Evolutionary conservation across 2,888 invertebrate genomes (phyloP), one percentile per base, ranked within the genome.

Genomic region (Phragmatobia fuliginosa): DNA sequence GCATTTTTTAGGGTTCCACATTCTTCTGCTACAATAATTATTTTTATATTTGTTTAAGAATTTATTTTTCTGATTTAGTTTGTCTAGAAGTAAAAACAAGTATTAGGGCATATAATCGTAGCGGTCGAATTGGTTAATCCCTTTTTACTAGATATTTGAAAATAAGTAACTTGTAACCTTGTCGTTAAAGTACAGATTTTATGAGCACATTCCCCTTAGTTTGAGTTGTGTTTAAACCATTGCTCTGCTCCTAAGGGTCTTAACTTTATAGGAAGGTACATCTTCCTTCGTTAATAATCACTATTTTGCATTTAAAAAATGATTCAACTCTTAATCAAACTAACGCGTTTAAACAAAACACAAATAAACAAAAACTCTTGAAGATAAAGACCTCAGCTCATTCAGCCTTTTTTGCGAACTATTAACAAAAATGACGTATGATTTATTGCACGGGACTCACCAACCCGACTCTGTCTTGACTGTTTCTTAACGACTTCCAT

Each of bases 401-500:
- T 49, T 49, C 21, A 11, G 49, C 63, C 32, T 32, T 32, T 32
- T n/a, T 5, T 45, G 38, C 31, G 7, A 18, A 10, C 6, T 18
- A 31, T 31, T 45, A 10, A 31, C 7, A 31, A 58, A 64, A 32
- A 66, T 14, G 6, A 18, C 32, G 7, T 18, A 38, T 14, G 7
- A 2, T 56, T 66, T 45, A 49, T 11, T 66, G 59, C 82, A 87
- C 89, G 83, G 88, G 89, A 89, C 88, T 76, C 74, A 6, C 16
- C 3, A 14, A 63, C 38, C 66, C 72, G 31, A 31, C 66, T 85
- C 86, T 62, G 70, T 49, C 89, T 86, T 90, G 87, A 72, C 88
- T 72, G 72, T 72, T 78, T 84, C 83, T 88, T 89, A 90, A 91
- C 88, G 90, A 90, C 87, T 86, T 85, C 88, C 88, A 87, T 87